Conservation (phyloP, 2,888 invertebrate species). For the Plagiodera versicolora region DNA sequence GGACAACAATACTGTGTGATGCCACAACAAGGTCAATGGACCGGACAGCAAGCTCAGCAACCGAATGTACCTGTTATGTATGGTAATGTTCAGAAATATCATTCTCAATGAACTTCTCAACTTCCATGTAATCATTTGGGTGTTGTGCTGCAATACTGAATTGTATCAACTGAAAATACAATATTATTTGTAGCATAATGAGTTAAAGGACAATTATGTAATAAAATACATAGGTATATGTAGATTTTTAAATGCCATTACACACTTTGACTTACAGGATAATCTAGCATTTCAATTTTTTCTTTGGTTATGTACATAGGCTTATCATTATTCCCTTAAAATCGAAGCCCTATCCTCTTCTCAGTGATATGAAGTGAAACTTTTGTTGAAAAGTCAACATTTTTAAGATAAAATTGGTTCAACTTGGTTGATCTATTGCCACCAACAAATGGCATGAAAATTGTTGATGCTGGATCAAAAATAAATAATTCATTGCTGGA, state of each 20-base stretch:
- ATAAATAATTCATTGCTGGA: too few relatives aligned
- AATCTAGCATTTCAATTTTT: slow-evolving; percentile 21
- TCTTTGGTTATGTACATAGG: slow-evolving; percentile 27
- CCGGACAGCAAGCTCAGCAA: slow-evolving; percentile 52
- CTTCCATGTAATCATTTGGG: slow-evolving; percentile 13
- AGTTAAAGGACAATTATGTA: slow-evolving; percentile 31
- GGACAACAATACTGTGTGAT: slow-evolving; percentile 50
- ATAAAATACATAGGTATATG: slow-evolving; percentile 27
- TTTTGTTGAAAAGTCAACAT: neutral
- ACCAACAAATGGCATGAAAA: too few relatives aligned
- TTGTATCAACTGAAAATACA: slow-evolving; percentile 15
- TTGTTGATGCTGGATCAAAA: too few relatives aligned
- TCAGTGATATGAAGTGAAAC: neutral
- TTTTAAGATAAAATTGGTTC: neutral
- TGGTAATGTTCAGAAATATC: slow-evolving; percentile 79
- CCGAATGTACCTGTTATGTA: slow-evolving; percentile 68
- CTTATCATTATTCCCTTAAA: slow-evolving; percentile 16
- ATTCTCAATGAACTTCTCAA: slow-evolving; percentile 71
- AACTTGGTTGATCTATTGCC: too few relatives aligned
- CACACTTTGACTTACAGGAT: slow-evolving; percentile 26
- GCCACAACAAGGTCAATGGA: slow-evolving; percentile 54
- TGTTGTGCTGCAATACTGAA: slow-evolving; percentile 24
- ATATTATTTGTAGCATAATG: slow-evolving; percentile 12
- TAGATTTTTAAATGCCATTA: slow-evolving; percentile 25
- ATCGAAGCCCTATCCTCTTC: neutral